Evolutionary conservation across 92 coral and sea anemone genomes (phyloP).

Genomic region (Pocillopora grandis): DNA sequence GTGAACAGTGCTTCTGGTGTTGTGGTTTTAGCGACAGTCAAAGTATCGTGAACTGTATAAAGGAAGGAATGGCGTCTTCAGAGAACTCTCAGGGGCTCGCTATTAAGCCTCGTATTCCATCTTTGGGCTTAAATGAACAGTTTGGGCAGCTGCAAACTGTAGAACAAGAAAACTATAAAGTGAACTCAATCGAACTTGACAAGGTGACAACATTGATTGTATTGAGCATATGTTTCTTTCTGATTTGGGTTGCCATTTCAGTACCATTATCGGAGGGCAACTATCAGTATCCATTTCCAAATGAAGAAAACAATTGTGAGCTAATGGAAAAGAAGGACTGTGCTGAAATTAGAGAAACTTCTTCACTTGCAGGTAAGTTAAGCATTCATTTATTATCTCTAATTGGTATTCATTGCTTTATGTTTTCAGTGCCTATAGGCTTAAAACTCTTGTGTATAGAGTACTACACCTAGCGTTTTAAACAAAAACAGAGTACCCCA

Average conservation of each 20-base stretch:
- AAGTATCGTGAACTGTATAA: constrained; percentile 6
- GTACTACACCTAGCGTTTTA: no score
- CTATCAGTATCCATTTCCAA: no score
- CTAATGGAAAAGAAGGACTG: not conserved
- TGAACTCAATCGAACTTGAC: no score
- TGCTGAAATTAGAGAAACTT: not conserved
- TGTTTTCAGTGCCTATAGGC: not conserved
- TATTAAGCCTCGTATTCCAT: not conserved
- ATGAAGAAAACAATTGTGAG: not conserved
- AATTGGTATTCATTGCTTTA: not conserved
- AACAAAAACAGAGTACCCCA: no score
- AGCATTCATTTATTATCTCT: not conserved
- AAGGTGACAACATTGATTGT: no score
- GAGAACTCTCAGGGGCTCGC: not conserved
- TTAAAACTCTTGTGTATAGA: no score
- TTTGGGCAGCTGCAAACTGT: not conserved
- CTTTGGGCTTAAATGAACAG: not conserved
- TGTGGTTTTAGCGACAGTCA: constrained; percentile 11
- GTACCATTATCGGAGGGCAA: not conserved
- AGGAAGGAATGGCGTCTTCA: constrained; percentile 1
- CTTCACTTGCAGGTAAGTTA: not conserved
- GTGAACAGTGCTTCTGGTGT: constrained; percentile 35
- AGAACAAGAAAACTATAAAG: not conserved
- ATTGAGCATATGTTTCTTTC: no score
- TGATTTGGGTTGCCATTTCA: no score